A percentile compares a stretch with the other conserved stretches of the same genome.
Conservation (phyloP, 64 coral and sea anemone genomes). For the Montipora efflorescens region DNA sequence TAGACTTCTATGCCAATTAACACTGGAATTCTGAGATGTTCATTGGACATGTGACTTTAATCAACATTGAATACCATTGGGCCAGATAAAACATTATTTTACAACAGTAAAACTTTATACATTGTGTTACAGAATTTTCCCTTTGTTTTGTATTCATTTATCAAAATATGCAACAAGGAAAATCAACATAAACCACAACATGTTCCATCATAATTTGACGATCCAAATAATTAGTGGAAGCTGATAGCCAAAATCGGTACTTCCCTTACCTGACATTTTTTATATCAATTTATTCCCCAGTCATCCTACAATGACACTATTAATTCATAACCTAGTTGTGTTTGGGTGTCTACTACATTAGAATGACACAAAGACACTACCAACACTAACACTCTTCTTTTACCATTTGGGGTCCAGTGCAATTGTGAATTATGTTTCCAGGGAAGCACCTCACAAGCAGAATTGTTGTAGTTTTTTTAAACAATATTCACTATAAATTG, state of each 20-base stretch:
- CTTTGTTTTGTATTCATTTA: too few species aligned
- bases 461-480: too few species aligned
- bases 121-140: too few species aligned
- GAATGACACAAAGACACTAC: neutral
- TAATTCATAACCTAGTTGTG: neutral
- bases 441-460: too few species aligned
- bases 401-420: slow-evolving; percentile 1
- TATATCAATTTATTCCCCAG: neutral
- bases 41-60: neutral
- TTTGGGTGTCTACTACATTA: neutral
- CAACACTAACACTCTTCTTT: slow-evolving; percentile 3
- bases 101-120: too few species aligned
- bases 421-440: neutral
- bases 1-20: neutral
- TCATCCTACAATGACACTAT: neutral
- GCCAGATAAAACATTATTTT: neutral
- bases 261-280: neutral
- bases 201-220: neutral
- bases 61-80: neutral
- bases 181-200: too few species aligned
- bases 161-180: too few species aligned
- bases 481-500: too few species aligned
- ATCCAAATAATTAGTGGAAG: neutral
- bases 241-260: neutral
- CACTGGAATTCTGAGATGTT: neutral